A percentile compares a stretch with the other conserved stretches of the same genome.
These are phyloP conservation scores for Saccostrea cuccullata DNA, from an alignment of 1,140 invertebrate species.

Conservation along the genomic window DNA sequence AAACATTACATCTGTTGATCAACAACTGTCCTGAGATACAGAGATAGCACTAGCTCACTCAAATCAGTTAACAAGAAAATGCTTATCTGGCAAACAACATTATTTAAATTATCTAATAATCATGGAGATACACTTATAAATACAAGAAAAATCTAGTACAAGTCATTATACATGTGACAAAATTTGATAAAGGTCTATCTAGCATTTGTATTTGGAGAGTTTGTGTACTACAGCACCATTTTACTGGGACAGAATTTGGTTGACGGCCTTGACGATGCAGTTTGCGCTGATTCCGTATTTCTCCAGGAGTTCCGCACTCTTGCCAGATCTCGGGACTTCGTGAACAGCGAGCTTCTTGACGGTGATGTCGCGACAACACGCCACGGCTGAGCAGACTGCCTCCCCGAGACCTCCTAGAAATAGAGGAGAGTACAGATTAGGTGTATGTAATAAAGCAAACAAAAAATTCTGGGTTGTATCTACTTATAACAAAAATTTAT, in stretches of 20 bases:
- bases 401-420: constrained; percentile 94
- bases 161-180: background rate
- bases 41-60: background rate
- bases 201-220: background rate
- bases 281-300: constrained; percentile 92
- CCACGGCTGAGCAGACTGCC: constrained; percentile 92
- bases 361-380: constrained; percentile 86
- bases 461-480: too few species aligned
- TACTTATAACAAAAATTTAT: too few species aligned
- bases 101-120: background rate
- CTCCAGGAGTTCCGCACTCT: constrained; percentile 90
- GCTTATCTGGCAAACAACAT: too few species aligned
- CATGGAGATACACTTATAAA: background rate
- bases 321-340: constrained; percentile 93
- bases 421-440: constrained; percentile 35
- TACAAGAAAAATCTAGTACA: background rate
- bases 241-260: constrained; percentile 47
- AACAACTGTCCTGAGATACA: background rate
- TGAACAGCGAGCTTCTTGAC: constrained; percentile 92
- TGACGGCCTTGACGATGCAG: constrained; percentile 86
- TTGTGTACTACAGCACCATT: background rate
- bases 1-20: constrained; percentile 1
- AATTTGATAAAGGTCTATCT: background rate
- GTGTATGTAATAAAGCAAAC: background rate
- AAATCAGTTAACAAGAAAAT: background rate